A percentile compares a stretch with the other conserved stretches of the same genome.
These are phyloP conservation scores for Heliconius erato DNA, from an alignment of 2,888 invertebrate genomes.

Conservation along the genomic window DNA sequence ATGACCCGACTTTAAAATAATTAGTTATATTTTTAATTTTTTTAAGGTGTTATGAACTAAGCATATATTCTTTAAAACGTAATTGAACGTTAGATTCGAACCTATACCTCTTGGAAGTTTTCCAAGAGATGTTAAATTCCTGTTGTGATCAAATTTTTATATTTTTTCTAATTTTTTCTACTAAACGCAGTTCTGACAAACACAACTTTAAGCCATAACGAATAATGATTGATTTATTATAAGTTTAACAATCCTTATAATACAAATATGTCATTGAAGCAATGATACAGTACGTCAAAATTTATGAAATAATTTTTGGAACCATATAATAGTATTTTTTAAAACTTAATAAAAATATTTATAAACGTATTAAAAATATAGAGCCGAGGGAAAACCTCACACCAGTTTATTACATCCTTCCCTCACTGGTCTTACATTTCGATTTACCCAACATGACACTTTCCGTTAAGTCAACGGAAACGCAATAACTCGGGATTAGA, in stretches of 20 bases:
- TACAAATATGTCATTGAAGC: too few relatives aligned
- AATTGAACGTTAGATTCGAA: not conserved
- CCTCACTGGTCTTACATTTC: conserved; percentile 23
- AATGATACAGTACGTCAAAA: not conserved
- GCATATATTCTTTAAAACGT: not conserved
- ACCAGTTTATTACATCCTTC: conserved; percentile 29
- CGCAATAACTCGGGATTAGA: conserved; percentile 46
- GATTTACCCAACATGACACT: conserved; percentile 36
- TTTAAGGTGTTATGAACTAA: too few relatives aligned
- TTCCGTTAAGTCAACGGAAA: conserved; percentile 35
- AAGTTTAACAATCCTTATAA: too few relatives aligned
- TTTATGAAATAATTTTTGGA: not conserved
- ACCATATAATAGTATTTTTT: not conserved
- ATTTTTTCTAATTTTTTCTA: not conserved
- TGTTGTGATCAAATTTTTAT: not conserved
- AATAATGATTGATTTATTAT: not conserved
- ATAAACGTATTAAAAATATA: not conserved
- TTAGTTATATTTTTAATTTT: not conserved
- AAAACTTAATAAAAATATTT: not conserved
- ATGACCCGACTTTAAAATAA: not conserved
- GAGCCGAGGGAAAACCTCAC: conserved; percentile 15
- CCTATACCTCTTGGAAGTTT: not conserved
- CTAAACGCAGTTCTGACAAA: too few relatives aligned
- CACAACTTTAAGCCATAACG: not conserved
- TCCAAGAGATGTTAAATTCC: not conserved